Evolutionary conservation across 2,888 invertebrate species (phyloP).

Genomic region (Ommatoiulus sabulosus): DNA sequence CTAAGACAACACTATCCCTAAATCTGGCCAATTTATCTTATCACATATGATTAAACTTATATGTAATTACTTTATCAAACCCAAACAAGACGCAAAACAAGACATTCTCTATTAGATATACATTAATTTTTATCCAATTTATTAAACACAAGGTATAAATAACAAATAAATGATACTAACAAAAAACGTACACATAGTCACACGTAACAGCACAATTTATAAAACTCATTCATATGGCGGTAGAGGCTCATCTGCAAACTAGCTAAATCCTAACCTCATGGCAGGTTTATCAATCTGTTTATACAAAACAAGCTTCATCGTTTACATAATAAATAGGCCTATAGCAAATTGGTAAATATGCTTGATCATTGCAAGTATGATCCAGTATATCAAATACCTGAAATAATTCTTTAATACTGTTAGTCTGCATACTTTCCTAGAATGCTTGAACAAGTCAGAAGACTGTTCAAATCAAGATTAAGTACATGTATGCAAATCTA

Average conservation of each 20-base stretch:
- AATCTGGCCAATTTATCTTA: too few species aligned
- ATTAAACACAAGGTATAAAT: conserved; percentile 5
- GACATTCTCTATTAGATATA: too few species aligned
- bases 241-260: not conserved
- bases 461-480: too few species aligned
- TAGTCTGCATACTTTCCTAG: not conserved
- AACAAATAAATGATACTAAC: not conserved
- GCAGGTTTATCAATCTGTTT: not conserved
- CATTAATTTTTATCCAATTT: not conserved
- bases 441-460: too few species aligned
- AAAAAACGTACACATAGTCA: not conserved
- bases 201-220: not conserved
- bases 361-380: not conserved
- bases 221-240: too few species aligned
- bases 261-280: not conserved
- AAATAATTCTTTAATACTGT: not conserved
- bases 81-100: too few species aligned
- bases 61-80: too few species aligned
- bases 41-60: too few species aligned
- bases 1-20: too few species aligned
- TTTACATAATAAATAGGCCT: not conserved
- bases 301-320: not conserved
- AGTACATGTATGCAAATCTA: not conserved
- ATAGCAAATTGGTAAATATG: not conserved
- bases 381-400: not conserved